phyloP scores from a whole-genome alignment of 2,113 vertebrate species.

The Prinia subflava region DNA sequence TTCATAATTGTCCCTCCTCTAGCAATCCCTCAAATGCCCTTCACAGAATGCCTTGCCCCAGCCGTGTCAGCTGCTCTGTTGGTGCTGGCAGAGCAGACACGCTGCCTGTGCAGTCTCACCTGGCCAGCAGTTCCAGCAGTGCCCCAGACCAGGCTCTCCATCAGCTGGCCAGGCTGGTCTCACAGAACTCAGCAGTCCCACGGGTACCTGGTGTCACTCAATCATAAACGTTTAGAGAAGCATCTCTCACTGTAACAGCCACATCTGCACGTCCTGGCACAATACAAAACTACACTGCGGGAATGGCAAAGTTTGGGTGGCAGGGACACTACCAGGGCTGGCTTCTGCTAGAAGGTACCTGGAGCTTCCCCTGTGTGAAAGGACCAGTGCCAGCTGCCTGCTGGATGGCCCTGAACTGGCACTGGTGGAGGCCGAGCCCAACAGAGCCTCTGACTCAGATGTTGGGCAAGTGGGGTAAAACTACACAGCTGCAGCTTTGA shows the following conservation, averaged over 20 bases:
- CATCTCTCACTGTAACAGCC: neutral
- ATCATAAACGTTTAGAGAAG: fast-evolving
- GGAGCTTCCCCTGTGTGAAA: neutral
- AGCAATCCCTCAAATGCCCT: neutral
- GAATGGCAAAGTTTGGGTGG: neutral
- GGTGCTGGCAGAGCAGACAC: neutral
- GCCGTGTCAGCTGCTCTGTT: neutral
- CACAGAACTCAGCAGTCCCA: neutral
- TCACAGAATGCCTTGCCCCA: neutral
- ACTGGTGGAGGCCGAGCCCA: neutral
- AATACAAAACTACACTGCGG: neutral
- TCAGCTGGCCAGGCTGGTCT: neutral
- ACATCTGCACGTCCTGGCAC: neutral
- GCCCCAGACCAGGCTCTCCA: neutral
- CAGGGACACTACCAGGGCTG: neutral
- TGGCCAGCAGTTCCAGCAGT: neutral
- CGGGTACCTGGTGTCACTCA: neutral
- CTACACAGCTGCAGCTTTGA: neutral
- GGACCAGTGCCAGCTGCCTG: neutral
- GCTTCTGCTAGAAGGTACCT: neutral
- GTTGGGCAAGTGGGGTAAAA: neutral
- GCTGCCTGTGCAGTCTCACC: neutral
- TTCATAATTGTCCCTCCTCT: neutral
- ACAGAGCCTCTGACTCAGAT: fast-evolving
- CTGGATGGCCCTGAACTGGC: neutral